phyloP scores from a whole-genome alignment of 1,140 invertebrate species.

The Eriosoma lanigerum region DNA sequence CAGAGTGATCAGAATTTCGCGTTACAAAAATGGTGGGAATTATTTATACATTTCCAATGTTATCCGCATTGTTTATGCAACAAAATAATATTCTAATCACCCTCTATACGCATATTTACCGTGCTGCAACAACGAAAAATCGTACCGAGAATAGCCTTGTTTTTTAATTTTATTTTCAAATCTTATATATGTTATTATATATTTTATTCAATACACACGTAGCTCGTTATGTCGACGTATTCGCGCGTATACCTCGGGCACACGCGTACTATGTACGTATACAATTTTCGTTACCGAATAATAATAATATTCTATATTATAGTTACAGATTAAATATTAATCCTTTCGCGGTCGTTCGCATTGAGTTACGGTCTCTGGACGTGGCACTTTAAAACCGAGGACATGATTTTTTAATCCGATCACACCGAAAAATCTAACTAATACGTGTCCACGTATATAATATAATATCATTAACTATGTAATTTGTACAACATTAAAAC shows the following conservation, averaged over 20 bases:
- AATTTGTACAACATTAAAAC: too few species aligned
- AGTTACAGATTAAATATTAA: not conserved
- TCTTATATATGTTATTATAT: not conserved
- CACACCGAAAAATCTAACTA: not conserved
- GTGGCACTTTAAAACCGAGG: not conserved
- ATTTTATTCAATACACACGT: not conserved
- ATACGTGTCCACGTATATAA: too few species aligned
- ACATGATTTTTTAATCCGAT: constrained; percentile 4
- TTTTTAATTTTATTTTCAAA: constrained; percentile 11
- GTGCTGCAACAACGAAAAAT: not conserved
- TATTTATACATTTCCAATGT: too few species aligned
- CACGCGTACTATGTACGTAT: too few species aligned
- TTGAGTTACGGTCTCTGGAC: not conserved
- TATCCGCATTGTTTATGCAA: too few species aligned
- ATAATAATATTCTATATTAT: not conserved
- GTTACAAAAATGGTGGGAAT: too few species aligned
- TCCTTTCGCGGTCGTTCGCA: not conserved
- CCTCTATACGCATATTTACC: not conserved
- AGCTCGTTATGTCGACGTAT: too few species aligned
- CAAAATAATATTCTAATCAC: too few species aligned
- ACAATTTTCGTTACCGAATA: too few species aligned
- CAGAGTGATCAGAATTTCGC: too few species aligned
- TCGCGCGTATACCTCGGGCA: too few species aligned
- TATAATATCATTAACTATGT: too few species aligned
- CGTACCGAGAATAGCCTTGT: not conserved